Evolutionary conservation across 1,140 invertebrate genomes (phyloP), one percentile per base, ranked within the genome.

Genomic region (Drosophila grimshawi): DNA sequence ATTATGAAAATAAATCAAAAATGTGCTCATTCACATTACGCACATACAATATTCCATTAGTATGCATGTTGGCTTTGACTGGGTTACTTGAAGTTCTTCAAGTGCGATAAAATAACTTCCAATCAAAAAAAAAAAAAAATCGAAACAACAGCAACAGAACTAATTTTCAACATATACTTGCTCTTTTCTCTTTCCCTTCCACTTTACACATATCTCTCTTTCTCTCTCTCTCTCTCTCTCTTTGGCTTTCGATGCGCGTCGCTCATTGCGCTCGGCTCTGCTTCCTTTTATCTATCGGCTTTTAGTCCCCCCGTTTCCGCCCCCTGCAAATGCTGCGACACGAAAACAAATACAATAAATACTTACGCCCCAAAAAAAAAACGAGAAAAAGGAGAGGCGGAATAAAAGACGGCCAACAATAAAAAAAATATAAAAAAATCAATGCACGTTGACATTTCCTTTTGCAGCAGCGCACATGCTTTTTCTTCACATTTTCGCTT

Each of bases 391-490:
- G 45, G 39, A 61, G 48, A 45, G 32, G 19, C 19, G 19, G 37
- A 67, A 27, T 49, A 49, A 49, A 49, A 49, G 10, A 30, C 48
- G 55, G 39, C 5, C 33, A 63, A 63, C 67, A 63, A 60, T 61
- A 43, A 33, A 51, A 37, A 30, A 48, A 7, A 48, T 43, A 57
- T 43, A 57, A 51, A 46, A 76, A 76, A 77, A 77, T 77, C 74
- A 77, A 77, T 77, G 69, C 74, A 73, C 33, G 62, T 57, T 73
- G 74, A 77, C 63, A 77, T 77, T 77, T 77, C 69, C 62, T 73
- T 68, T 66, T 48, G 60, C 37, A 19, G 27, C 27, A 68, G 43
- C 53, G 55, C 67, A 66, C 62, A 67, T 67, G 45, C 45, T 76
- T 72, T 61, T 72, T 35, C 45, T 72, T 56, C 57, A 51, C 45